A percentile compares a stretch with the other conserved stretches of the same genome.
phyloP scores from a whole-genome alignment of 2,113 vertebrate genomes.

The Burhinus oedicnemus region DNA sequence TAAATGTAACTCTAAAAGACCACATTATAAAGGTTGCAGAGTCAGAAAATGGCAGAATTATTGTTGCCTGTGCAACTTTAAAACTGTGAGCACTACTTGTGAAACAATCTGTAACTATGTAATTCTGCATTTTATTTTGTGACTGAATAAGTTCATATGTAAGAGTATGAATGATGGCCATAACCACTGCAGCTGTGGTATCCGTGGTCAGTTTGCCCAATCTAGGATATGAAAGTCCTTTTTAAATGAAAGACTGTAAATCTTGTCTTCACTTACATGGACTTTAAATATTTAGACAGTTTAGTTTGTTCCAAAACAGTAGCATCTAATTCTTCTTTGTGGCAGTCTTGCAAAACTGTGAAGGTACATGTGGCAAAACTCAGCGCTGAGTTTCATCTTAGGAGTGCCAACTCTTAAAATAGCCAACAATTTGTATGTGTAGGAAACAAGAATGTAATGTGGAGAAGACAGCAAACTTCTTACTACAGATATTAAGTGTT shows the following conservation, averaged over 20 bases:
- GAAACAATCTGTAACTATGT: neutral
- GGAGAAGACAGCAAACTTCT: neutral
- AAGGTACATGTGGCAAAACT: neutral
- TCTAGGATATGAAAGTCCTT: neutral
- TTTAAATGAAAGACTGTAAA: neutral
- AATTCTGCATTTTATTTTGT: neutral
- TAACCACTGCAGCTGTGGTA: neutral
- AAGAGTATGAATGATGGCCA: neutral
- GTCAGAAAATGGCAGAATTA: neutral
- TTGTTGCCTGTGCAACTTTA: neutral
- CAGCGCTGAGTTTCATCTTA: neutral
- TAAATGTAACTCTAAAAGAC: neutral
- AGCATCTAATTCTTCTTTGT: slow-evolving; percentile 19
- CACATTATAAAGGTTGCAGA: neutral
- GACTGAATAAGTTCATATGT: neutral
- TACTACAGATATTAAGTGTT: neutral
- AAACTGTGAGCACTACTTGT: neutral
- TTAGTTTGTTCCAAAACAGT: slow-evolving; percentile 30
- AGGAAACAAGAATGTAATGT: neutral
- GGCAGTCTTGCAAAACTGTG: neutral
- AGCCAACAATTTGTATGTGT: neutral
- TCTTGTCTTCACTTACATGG: neutral
- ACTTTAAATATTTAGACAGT: slow-evolving; percentile 45
- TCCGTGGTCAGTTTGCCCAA: neutral
- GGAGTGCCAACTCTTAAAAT: neutral